Evolutionary conservation across 2,113 vertebrate species (phyloP), one percentile per base, ranked within the genome.

Genomic region (Laticauda colubrina): DNA sequence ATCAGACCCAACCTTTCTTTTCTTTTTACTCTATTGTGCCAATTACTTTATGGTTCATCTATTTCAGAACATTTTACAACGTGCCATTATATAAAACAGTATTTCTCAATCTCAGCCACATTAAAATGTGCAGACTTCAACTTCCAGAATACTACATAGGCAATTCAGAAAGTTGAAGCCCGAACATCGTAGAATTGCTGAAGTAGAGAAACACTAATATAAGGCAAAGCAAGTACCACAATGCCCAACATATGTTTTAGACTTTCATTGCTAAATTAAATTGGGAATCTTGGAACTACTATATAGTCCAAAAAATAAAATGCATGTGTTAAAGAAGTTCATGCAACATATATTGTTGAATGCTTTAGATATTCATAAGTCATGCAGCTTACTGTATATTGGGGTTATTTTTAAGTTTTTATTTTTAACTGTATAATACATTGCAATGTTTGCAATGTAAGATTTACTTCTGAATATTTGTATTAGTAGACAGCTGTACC

Each of bases 381-480:
- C 4, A 11, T 93, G 3, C 57, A 48, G 92, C 64, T 75, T 59
- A 48, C 48, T 48, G 1, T 48, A 21, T 86, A 8, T 88, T 1
- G 0, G 6, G 93, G 92, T 94, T 95, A 61, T 88, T 24, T 29
- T 43, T 90, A 95, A 95, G 92, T 45, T 14, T 43, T 57, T 55
- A 93, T 88, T 93, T 89, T 95, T 94, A 92, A 95, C 92, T 93
- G 90, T 81, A 45, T 7, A 95, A 95, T n/a, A 55, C 0, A 90
- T 24, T 94, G 56, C 90, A 92, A 93, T 95, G 95, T 95, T 95
- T 93, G 94, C 89, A 95, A 96, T 64, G 95, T 89, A 55, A 97
- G 96, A 97, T 97, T 98, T 97, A 97, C 97, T 97, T 96, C 94
- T 92, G 92, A 95, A 96, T 97, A 96, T 81, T 96, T 96, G 96